Percentiles rank a stretch among this genome's conserved stretches.
Conservation (phyloP, 2,888 invertebrate species). For the Lomographa bimaculata region DNA sequence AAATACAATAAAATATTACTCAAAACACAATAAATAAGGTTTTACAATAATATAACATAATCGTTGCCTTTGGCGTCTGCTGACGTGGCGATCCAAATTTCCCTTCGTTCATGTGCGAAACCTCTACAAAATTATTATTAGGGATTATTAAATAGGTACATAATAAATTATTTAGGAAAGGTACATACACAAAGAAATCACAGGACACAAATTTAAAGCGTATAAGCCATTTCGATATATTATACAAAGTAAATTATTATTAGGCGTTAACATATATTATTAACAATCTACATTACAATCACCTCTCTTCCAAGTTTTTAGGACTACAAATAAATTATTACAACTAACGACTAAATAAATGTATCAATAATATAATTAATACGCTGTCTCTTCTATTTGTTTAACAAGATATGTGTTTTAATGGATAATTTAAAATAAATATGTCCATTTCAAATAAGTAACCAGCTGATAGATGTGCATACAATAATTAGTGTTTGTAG, state of each 20-base stretch:
- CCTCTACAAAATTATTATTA: slow-evolving; percentile 72
- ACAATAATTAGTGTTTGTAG: too few relatives aligned
- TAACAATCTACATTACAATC: not conserved
- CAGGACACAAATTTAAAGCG: slow-evolving; percentile 46
- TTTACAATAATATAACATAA: slow-evolving; percentile 35
- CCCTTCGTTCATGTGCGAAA: slow-evolving; percentile 79
- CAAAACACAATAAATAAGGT: slow-evolving; percentile 39
- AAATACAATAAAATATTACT: slow-evolving; percentile 32
- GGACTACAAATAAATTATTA: not conserved
- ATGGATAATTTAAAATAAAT: too few relatives aligned
- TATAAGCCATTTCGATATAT: slow-evolving; percentile 32
- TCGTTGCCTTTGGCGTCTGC: slow-evolving; percentile 27
- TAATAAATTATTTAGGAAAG: slow-evolving; percentile 48
- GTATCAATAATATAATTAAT: too few relatives aligned
- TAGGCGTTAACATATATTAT: slow-evolving; percentile 4
- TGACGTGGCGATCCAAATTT: slow-evolving; percentile 30
- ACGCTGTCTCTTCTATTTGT: too few relatives aligned
- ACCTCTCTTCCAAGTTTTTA: slow-evolving; percentile 1
- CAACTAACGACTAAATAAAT: too few relatives aligned
- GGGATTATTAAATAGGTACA: slow-evolving; percentile 63
- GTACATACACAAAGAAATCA: slow-evolving; percentile 47
- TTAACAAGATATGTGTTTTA: too few relatives aligned
- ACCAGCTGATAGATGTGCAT: too few relatives aligned
- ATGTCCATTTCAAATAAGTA: too few relatives aligned
- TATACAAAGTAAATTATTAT: slow-evolving; percentile 32